Conservation (phyloP, 2,888 invertebrate genomes). For the Limnephilus marmoratus region DNA sequence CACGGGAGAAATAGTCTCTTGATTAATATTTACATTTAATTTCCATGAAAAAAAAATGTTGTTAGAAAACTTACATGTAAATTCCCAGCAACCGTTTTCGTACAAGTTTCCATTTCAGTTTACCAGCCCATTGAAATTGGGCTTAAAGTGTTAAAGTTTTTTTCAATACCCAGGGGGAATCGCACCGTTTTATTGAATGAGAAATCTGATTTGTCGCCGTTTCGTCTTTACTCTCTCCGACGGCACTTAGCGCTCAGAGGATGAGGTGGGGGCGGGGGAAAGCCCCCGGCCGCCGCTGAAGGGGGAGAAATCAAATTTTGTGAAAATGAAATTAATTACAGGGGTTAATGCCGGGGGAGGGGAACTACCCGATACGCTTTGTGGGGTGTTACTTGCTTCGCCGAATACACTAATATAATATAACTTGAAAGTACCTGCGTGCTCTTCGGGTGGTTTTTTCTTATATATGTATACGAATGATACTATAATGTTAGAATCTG, state of each 20-base stretch:
- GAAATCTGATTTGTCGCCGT: slow-evolving; percentile 40
- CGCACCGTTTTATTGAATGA: slow-evolving; percentile 31
- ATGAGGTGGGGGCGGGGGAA: background rate
- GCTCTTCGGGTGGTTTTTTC: background rate
- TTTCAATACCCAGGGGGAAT: slow-evolving; percentile 24
- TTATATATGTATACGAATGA: too few relatives aligned
- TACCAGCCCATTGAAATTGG: background rate
- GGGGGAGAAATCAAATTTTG: slow-evolving; percentile 36
- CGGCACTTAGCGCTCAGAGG: background rate
- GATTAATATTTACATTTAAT: background rate
- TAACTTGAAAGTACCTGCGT: background rate
- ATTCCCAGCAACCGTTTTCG: background rate
- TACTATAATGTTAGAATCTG: too few relatives aligned
- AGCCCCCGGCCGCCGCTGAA: background rate
- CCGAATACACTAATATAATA: slow-evolving; percentile 23
- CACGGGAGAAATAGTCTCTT: background rate
- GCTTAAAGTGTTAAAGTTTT: slow-evolving; percentile 17
- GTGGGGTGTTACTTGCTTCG: slow-evolving; percentile 28
- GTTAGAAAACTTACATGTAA: background rate
- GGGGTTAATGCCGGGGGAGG: slow-evolving; percentile 18
- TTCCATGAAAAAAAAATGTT: too few relatives aligned
- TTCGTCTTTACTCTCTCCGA: slow-evolving; percentile 10
- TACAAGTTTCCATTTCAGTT: background rate
- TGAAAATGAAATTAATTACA: slow-evolving; percentile 46
- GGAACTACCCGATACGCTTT: background rate